A percentile compares a stretch with the other conserved stretches of the same genome.
These are phyloP conservation scores for Cynodonichthys magdalenae DNA, from an alignment of 2,797 vertebrate genomes.

Conservation along the genomic window DNA sequence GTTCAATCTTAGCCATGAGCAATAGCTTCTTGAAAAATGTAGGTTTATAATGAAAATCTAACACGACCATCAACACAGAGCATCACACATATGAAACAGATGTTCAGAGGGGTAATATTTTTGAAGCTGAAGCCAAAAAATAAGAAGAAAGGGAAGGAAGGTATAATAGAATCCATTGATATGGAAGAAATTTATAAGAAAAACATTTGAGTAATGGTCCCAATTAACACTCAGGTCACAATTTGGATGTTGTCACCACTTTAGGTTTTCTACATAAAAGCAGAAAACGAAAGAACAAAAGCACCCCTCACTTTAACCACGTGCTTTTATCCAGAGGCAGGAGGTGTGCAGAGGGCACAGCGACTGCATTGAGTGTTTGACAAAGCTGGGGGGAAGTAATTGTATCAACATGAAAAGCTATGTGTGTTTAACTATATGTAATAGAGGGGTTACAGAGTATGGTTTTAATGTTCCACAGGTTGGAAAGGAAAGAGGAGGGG, in stretches of 20 bases:
- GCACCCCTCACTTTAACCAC: conserved; percentile 34
- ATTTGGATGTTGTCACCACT: conserved; percentile 16
- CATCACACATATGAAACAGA: conserved; percentile 10
- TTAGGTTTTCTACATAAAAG: conserved; percentile 58
- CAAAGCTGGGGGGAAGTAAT: conserved; percentile 39
- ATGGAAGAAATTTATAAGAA: conserved; percentile 14
- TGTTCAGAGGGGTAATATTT: not conserved
- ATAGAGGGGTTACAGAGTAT: conserved; percentile 1
- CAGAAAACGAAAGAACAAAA: conserved; percentile 29
- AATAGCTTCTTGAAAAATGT: no score
- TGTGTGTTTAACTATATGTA: conserved; percentile 15
- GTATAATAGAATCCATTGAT: conserved; percentile 12
- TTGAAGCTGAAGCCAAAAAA: conserved; percentile 19
- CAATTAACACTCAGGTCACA: conserved; percentile 18
- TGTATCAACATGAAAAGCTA: conserved; percentile 47
- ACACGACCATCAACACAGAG: not conserved
- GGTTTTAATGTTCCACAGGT: conserved; percentile 16
- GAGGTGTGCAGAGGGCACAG: conserved; percentile 23
- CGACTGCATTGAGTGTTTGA: conserved; percentile 32
- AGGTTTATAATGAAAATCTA: not conserved
- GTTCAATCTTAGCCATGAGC: no score
- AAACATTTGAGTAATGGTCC: conserved; percentile 34
- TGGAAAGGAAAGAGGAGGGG: conserved; percentile 19
- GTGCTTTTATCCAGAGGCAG: conserved; percentile 43
- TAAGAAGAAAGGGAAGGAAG: conserved; percentile 17